Conservation (phyloP, 2,888 invertebrate species). For the Palloptera scutellata region DNA sequence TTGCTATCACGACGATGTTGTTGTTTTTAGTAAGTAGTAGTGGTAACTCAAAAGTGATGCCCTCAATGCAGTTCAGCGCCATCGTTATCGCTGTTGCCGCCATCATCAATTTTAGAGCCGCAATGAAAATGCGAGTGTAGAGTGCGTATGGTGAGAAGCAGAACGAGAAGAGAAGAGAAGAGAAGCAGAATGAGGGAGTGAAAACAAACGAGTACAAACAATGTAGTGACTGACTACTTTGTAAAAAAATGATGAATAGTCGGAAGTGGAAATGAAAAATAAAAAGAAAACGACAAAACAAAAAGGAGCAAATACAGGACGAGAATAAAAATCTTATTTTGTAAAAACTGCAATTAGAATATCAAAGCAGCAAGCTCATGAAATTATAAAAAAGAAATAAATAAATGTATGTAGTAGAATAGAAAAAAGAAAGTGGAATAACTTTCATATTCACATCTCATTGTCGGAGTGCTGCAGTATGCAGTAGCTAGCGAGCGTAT, state of each 20-base stretch:
- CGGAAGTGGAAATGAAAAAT: constrained; percentile 26
- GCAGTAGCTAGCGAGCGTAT: too few species aligned
- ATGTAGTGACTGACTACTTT: constrained; percentile 24
- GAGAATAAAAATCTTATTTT: constrained; percentile 4
- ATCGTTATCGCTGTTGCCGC: constrained; percentile 15
- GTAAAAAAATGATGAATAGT: constrained; percentile 24
- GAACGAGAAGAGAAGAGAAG: background rate
- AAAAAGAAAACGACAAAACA: constrained; percentile 1
- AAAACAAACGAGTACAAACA: constrained; percentile 8
- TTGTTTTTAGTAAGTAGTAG: background rate
- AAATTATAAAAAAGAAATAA: too few species aligned
- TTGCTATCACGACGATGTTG: too few species aligned
- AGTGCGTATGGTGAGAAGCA: background rate
- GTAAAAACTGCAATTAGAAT: constrained; percentile 31
- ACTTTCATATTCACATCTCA: too few species aligned
- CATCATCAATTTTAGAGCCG: background rate
- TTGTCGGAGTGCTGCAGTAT: too few species aligned
- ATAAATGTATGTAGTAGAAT: too few species aligned
- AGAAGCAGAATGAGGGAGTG: background rate
- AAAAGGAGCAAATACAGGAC: background rate
- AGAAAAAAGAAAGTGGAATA: too few species aligned
- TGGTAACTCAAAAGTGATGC: constrained; percentile 21
- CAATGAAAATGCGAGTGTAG: constrained; percentile 1
- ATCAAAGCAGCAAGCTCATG: constrained; percentile 23
- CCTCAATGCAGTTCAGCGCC: constrained; percentile 29